phyloP scores from a whole-genome alignment of 2,113 vertebrate species.

The Dolichallabes microphthalmus region DNA sequence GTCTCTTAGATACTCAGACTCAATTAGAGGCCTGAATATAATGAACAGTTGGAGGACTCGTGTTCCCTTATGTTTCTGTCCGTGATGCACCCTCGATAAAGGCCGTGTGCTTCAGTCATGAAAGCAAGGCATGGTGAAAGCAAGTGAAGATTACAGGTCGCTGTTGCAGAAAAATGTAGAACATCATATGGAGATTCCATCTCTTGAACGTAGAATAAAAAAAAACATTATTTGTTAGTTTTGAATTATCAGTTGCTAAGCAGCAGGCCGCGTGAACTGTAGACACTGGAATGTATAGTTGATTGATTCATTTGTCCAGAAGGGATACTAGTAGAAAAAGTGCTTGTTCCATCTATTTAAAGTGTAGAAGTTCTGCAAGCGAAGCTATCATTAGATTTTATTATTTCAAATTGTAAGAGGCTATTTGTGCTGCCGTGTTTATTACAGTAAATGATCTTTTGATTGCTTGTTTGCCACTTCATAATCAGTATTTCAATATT shows the following conservation, averaged over 20 bases:
- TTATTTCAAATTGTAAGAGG: neutral
- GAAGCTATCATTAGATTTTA: neutral
- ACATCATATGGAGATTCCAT: neutral
- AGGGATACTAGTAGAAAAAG: neutral
- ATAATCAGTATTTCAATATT: neutral
- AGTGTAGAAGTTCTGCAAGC: neutral
- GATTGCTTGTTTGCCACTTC: neutral
- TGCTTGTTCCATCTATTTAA: neutral
- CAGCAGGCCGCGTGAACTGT: neutral
- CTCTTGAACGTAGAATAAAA: neutral
- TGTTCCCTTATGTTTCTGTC: slow-evolving; percentile 6
- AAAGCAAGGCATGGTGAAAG: neutral
- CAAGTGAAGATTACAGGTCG: neutral
- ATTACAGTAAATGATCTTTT: neutral
- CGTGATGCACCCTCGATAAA: slow-evolving; percentile 8
- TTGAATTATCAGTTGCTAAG: neutral
- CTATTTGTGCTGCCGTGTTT: neutral
- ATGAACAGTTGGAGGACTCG: slow-evolving; percentile 22
- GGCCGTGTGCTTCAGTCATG: neutral
- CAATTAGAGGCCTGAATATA: slow-evolving; percentile 35
- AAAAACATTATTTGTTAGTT: neutral
- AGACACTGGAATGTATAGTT: neutral
- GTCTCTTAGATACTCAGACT: slow-evolving; percentile 15
- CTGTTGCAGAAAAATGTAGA: neutral
- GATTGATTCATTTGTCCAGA: neutral